Evolutionary conservation across 2,113 vertebrate species (phyloP).

Genomic region (Seriola aureovittata): DNA sequence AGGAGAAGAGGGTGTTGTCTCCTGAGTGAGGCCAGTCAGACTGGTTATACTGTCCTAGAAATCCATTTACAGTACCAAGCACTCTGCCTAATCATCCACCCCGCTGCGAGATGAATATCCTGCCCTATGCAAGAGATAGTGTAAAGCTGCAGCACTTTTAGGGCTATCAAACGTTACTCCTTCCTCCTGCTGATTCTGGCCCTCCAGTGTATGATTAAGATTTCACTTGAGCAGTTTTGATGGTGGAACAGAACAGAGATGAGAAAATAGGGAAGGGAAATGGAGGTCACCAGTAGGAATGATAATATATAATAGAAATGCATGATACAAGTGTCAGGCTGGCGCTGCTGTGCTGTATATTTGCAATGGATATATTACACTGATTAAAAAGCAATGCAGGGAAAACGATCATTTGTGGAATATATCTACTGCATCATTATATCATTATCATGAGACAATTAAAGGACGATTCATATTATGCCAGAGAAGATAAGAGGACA

Average conservation of each 20-base stretch:
- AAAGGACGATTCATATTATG: constrained; percentile 7
- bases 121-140: constrained; percentile 14
- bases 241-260: constrained; percentile 46
- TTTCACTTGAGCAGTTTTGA: constrained; percentile 42
- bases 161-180: constrained; percentile 41
- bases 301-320: background rate
- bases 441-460: constrained; percentile 25
- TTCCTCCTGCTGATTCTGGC: constrained; percentile 46
- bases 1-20: constrained; percentile 63
- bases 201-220: constrained; percentile 45
- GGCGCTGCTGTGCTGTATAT: background rate
- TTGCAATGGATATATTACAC: background rate
- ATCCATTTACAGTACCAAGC: constrained; percentile 55
- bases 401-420: background rate
- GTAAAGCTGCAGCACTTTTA: constrained; percentile 44
- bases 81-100: constrained; percentile 57
- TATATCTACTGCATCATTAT: background rate
- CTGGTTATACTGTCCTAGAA: constrained; percentile 72
- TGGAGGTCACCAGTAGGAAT: constrained; percentile 20
- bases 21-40: constrained; percentile 62
- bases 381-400: constrained; percentile 30
- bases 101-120: constrained; percentile 47
- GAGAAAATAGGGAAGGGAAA: constrained; percentile 22
- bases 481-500: background rate
- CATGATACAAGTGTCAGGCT: background rate